Conservation (phyloP, 2,113 vertebrate species). For the Xiphias gladius region DNA sequence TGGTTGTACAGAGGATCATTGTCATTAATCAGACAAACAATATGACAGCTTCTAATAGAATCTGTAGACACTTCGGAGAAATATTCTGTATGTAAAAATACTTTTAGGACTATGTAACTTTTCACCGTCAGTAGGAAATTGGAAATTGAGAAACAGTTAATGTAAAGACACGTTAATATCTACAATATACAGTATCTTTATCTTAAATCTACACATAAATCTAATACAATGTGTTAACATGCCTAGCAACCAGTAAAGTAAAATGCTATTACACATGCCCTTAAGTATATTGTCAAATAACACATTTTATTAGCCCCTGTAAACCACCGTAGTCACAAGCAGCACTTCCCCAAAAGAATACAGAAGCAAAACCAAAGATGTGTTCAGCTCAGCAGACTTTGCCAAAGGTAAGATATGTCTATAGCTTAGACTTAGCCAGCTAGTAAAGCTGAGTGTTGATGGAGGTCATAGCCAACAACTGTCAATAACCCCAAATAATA, state of each 20-base stretch:
- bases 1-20: slow-evolving; percentile 47
- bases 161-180: not conserved
- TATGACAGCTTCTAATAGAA: slow-evolving; percentile 36
- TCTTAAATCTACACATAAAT: not conserved
- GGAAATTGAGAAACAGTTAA: not conserved
- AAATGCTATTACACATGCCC: slow-evolving; percentile 19
- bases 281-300: slow-evolving; percentile 40
- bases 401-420: slow-evolving; percentile 39
- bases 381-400: slow-evolving; percentile 61
- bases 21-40: slow-evolving; percentile 63
- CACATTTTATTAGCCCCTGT: slow-evolving; percentile 47
- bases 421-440: slow-evolving; percentile 19
- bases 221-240: slow-evolving; percentile 14
- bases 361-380: slow-evolving; percentile 75
- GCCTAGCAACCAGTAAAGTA: not conserved
- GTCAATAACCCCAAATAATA: slow-evolving; percentile 68
- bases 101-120: slow-evolving; percentile 16
- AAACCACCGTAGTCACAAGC: slow-evolving; percentile 59
- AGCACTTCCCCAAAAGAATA: slow-evolving; percentile 76
- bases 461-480: slow-evolving; percentile 63
- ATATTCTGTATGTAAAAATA: slow-evolving; percentile 30
- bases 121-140: not conserved
- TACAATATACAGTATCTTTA: not conserved
- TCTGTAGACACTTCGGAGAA: slow-evolving; percentile 23
- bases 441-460: slow-evolving; percentile 34